Evolutionary conservation across 1,140 invertebrate species (phyloP).

Genomic region (Cryptotermes secundus): DNA sequence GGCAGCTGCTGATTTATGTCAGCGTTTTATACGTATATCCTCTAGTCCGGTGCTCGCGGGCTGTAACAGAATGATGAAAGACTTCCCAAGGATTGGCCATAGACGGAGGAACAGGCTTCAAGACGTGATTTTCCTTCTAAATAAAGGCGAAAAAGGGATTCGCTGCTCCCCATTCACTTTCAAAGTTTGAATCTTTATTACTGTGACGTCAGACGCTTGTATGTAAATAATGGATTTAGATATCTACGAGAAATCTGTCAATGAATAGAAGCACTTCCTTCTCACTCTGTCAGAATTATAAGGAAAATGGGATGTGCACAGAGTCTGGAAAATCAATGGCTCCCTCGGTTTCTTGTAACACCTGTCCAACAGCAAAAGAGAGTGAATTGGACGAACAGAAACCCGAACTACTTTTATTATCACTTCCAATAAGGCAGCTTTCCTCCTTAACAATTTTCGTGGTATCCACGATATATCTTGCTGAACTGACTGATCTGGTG

Average conservation of each 20-base stretch:
- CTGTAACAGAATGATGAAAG: background rate
- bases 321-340: background rate
- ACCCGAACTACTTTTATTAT: no score
- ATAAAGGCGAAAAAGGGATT: background rate
- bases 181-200: slow-evolving; percentile 11
- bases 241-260: background rate
- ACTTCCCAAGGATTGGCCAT: slow-evolving; percentile 10
- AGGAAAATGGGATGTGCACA: background rate
- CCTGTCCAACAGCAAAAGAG: no score
- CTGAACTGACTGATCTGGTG: no score
- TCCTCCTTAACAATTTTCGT: no score
- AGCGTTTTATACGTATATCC: slow-evolving; percentile 19
- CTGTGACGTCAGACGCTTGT: slow-evolving; percentile 3
- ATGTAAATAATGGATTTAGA: background rate
- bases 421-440: no score
- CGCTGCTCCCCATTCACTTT: background rate
- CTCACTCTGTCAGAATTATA: background rate
- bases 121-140: slow-evolving; percentile 16
- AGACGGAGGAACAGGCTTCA: background rate
- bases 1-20: background rate
- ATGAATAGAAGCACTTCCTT: background rate
- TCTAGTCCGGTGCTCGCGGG: background rate
- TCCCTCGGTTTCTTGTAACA: no score
- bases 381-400: no score
- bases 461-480: no score